phyloP scores from a whole-genome alignment of 2,888 invertebrate genomes.

The Sphaerophoria taeniata region DNA sequence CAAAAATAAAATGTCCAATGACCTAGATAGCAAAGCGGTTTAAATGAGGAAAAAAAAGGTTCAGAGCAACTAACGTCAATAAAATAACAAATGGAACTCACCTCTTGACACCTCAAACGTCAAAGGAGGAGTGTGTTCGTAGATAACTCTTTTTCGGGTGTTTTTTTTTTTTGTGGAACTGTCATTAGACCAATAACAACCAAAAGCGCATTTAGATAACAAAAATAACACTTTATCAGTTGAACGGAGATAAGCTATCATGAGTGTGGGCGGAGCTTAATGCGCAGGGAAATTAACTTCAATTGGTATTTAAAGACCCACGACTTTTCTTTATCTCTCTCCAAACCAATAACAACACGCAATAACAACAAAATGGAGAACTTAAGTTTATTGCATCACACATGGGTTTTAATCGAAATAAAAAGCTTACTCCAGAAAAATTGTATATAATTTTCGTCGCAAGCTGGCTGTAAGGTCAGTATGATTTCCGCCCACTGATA shows the following conservation, averaged over 20 bases:
- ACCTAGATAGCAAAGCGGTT: constrained; percentile 28
- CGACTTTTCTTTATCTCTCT: constrained; percentile 20
- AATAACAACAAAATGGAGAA: constrained; percentile 24
- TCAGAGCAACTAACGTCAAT: not conserved
- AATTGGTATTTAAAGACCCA: constrained; percentile 42
- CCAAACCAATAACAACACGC: not conserved
- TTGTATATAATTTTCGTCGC: constrained; percentile 29
- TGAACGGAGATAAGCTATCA: constrained; percentile 14
- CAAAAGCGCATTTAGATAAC: not conserved
- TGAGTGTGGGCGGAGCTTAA: constrained; percentile 52
- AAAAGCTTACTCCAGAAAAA: constrained; percentile 34
- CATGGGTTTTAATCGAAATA: constrained; percentile 48
- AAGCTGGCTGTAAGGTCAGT: constrained; percentile 62
- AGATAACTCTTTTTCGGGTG: not conserved
- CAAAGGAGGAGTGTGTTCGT: not conserved
- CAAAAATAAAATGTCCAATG: constrained; percentile 20
- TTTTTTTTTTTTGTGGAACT: not conserved
- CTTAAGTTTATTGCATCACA: constrained; percentile 62
- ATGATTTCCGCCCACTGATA: constrained; percentile 70
- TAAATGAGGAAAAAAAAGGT: not conserved
- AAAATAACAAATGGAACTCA: constrained; percentile 11
- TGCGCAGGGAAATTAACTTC: constrained; percentile 21
- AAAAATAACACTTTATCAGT: constrained; percentile 6
- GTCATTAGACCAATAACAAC: not conserved
- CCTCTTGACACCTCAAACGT: constrained; percentile 32